Evolutionary conservation across 2,113 vertebrate genomes (phyloP).

Genomic region (Scytalopus superciliaris): DNA sequence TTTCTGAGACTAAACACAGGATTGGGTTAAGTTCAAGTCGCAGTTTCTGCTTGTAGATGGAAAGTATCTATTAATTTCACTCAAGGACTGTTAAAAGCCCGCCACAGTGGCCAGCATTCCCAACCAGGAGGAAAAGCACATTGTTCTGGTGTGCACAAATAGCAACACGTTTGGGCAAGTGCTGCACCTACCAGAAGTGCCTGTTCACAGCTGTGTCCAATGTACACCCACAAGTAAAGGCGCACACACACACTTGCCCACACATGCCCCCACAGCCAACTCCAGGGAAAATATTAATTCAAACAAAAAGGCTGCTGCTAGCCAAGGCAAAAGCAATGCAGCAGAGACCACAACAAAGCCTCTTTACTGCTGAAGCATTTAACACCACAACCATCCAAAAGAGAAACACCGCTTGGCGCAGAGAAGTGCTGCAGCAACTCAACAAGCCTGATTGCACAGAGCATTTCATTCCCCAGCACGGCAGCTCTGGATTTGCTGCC

Average conservation of each 20-base stretch:
- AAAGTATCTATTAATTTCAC: not conserved
- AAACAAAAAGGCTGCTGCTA: slow-evolving; percentile 11
- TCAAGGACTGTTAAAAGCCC: not conserved
- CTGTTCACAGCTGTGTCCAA: not conserved
- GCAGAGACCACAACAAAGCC: slow-evolving; percentile 61
- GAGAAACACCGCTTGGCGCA: slow-evolving; percentile 27
- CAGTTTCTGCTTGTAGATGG: not conserved
- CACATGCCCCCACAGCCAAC: not conserved
- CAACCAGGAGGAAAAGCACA: not conserved
- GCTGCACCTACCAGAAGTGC: slow-evolving; percentile 9
- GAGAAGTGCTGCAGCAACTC: slow-evolving; percentile 29
- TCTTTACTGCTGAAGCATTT: slow-evolving; percentile 25
- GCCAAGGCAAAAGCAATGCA: slow-evolving; percentile 41
- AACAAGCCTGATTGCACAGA: not conserved
- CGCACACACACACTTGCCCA: not conserved
- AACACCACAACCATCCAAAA: slow-evolving; percentile 29
- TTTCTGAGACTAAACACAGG: not conserved
- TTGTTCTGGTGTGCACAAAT: accelerated
- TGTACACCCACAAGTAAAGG: not conserved
- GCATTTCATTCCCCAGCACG: not conserved
- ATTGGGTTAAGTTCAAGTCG: not conserved
- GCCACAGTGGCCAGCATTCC: not conserved
- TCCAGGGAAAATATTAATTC: slow-evolving; percentile 16
- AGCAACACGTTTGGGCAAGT: not conserved
- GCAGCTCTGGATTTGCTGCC: slow-evolving; percentile 24